phyloP scores from a whole-genome alignment of 2,888 invertebrate species.

The Ferrisia virgata region DNA sequence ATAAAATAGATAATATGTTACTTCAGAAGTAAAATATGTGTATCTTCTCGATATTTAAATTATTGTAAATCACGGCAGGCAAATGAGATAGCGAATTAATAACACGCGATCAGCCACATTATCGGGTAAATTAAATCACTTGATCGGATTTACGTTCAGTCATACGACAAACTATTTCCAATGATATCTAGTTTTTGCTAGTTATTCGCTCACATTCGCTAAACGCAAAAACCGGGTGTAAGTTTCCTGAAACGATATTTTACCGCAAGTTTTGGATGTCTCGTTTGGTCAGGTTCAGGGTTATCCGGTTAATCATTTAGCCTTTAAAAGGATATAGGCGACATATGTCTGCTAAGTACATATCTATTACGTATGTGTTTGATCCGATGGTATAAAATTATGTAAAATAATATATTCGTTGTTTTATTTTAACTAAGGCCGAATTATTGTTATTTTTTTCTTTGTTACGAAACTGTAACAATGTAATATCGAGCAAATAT shows the following conservation, averaged over 20 bases:
- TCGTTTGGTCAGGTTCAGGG: slow-evolving; percentile 29
- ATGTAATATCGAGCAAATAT: neutral
- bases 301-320: slow-evolving; percentile 11
- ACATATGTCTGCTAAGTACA: neutral
- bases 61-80: neutral
- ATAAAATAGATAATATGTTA: no score
- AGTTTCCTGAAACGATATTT: neutral
- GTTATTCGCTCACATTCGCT: neutral
- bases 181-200: slow-evolving; percentile 8
- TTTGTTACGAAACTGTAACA: neutral
- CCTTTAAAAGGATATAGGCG: slow-evolving; percentile 1
- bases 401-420: neutral
- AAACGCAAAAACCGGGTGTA: neutral
- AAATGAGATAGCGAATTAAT: no score
- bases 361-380: neutral
- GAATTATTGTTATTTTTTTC: neutral
- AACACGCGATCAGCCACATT: neutral
- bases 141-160: neutral
- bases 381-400: neutral
- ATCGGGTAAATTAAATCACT: neutral
- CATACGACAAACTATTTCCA: neutral
- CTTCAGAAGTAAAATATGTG: no score
- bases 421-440: neutral
- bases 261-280: slow-evolving; percentile 8
- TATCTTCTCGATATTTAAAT: no score